Evolutionary conservation across 1,140 invertebrate genomes (phyloP), one percentile per base, ranked within the genome.

Genomic region (Microvelia longipes): DNA sequence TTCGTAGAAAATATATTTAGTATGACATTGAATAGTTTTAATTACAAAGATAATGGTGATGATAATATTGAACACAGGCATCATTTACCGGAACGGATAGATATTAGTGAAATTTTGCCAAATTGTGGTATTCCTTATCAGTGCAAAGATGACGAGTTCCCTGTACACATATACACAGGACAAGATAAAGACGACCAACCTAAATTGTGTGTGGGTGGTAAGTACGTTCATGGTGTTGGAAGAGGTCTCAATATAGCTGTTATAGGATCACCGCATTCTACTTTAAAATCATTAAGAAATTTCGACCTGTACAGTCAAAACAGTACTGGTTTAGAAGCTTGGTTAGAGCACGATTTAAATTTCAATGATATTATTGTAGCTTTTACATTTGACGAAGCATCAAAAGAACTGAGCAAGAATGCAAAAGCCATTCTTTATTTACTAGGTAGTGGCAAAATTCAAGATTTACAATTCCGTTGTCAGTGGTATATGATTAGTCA

Each of bases 401-500:
- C 76, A 2, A 76, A 75, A 68, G 73, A 75, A 30, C 70, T 77
- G 26, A 73, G 75, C 29, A 73, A 72, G 50, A 73, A 74, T 26
- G 73, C 75, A 0, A 76, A 75, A 69, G 72, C 73, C 28, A 61
- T 75, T 19, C 67, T 77, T 2, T 76, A 76, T 68, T 67, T 73
- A 67, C 70, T 75, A 30, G 76, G 84, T 1, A 84, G 83, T 75
- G 81, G 80, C 50, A 78, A 80, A 73, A 81, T 85, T 63, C 82
- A 85, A 77, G 84, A 85, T 72, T 76, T 85, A 0, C 80, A 80
- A 66, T 85, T 83, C 73, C 76, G 84, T 65, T 83, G 83, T 67
- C 80, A 83, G 63, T 85, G 84, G 84, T 84, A 81, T 72, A 82
- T 85, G 76, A 78, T 85, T 14, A 81, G 83, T 13, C 83, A 84